phyloP scores from a whole-genome alignment of 2,797 vertebrate species.

The Spatula clypeata region DNA sequence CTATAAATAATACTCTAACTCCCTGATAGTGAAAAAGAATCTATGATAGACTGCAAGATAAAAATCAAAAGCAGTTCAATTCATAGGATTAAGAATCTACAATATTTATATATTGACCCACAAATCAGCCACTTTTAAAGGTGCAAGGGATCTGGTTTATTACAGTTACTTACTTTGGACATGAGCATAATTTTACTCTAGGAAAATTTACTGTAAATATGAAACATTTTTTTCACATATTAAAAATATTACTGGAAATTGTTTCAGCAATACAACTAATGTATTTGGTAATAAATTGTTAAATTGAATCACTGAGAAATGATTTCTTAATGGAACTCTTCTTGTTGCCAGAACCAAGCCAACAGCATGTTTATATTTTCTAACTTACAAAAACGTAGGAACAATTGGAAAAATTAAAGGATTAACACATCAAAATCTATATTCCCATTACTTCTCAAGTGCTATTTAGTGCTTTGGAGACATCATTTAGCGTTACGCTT shows the following conservation, averaged over 20 bases:
- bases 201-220: conserved; percentile 40
- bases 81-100: conserved; percentile 44
- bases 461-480: not conserved
- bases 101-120: conserved; percentile 49
- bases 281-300: conserved; percentile 21
- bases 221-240: conserved; percentile 57
- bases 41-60: conserved; percentile 27
- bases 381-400: not conserved
- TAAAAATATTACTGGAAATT: conserved; percentile 39
- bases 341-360: not conserved
- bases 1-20: conserved; percentile 19
- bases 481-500: not conserved
- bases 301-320: conserved; percentile 43
- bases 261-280: conserved; percentile 9
- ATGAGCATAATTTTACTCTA: not conserved
- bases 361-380: not conserved
- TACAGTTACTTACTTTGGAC: conserved; percentile 44
- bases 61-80: conserved; percentile 60
- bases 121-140: conserved; percentile 40
- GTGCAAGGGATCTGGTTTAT: conserved; percentile 31
- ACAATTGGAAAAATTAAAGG: not conserved
- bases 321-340: not conserved
- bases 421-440: not conserved
- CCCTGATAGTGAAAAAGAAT: conserved; percentile 59
- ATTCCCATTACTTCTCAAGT: not conserved